Evolutionary conservation across 2,797 vertebrate species (phyloP).

Genomic region (Mormyrops attenuatus): DNA sequence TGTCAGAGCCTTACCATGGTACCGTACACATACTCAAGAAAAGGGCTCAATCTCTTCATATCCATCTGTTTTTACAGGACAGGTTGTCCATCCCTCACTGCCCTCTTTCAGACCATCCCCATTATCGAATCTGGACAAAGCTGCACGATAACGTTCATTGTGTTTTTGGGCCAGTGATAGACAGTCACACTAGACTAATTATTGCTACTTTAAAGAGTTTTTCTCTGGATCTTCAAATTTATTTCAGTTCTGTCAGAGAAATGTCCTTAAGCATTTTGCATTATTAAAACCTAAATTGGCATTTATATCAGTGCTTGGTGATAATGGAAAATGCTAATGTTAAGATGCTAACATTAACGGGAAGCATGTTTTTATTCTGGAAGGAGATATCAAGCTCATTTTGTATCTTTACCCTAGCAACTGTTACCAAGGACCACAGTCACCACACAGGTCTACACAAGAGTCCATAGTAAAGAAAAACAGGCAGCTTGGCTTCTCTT

Average conservation of each 20-base stretch:
- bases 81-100: not conserved
- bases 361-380: not conserved
- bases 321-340: not conserved
- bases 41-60: not conserved
- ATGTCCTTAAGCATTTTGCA: not conserved
- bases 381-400: not conserved
- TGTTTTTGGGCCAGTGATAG: not conserved
- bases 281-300: not conserved
- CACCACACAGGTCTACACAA: not conserved
- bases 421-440: slow-evolving; percentile 11
- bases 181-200: not conserved
- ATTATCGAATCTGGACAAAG: not conserved
- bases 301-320: not conserved
- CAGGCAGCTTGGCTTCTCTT: not conserved
- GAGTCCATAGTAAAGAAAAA: not conserved
- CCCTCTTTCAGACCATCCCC: not conserved
- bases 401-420: slow-evolving; percentile 5
- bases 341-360: not conserved
- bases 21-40: not conserved
- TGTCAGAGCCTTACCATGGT: not conserved
- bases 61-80: not conserved
- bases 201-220: not conserved
- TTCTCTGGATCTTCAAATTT: not conserved
- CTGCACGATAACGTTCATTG: not conserved
- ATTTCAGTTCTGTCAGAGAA: not conserved